Base-by-base conservation (phyloP, 2,113 vertebrate species). In the Pao palembangensis region DNA sequence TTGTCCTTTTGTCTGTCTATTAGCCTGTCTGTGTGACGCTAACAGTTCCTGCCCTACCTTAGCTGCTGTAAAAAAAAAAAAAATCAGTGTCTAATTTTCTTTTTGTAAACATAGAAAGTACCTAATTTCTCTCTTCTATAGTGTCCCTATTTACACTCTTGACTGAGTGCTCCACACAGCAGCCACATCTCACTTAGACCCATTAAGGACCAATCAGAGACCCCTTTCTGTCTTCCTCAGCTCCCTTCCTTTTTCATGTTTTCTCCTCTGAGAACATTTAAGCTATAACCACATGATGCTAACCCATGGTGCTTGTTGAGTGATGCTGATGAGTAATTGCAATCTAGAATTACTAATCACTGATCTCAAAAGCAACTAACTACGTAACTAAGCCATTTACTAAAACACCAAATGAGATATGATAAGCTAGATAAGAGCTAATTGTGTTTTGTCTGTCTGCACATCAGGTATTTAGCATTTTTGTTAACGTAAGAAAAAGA, bases 151-250 rank as follows among this genome's bases (percentile, higher is more conserved):
- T 38, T 38, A 38, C 34, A 38, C 34, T 38, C 34, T 38, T 38
- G 10, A 12, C 6, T 38, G 10, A 38, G 34, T 8, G 34, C 10
- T 38, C 8, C 34, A 38, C 34, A 61, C 72, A 77, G 77, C 66
- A 80, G 55, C 61, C 28, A 55, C 34, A 19, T 67, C 59, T 68
- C 50, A 56, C 31, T 41, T 7, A 54, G 58, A 55, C 25, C 15
- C 41, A 67, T 67, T 69, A 72, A 52, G 57, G 47, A 18, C 38
- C 41, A 48, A 47, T 67, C 55, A 58, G 59, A 56, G 41, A 16
- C 61, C 31, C 25, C 54, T 55, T 56, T 20, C 65, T 51, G 42
- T 12, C 34, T 38, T 38, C 34, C 34, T 38, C 46, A 59, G 17
- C 41, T 60, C 57, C 51, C 57, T 41, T 43, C 41, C 41, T 15